These are phyloP conservation scores for Diadema setosum DNA, from an alignment of 35 echinoderm and acorn worm genomes.

Conservation along the genomic window DNA sequence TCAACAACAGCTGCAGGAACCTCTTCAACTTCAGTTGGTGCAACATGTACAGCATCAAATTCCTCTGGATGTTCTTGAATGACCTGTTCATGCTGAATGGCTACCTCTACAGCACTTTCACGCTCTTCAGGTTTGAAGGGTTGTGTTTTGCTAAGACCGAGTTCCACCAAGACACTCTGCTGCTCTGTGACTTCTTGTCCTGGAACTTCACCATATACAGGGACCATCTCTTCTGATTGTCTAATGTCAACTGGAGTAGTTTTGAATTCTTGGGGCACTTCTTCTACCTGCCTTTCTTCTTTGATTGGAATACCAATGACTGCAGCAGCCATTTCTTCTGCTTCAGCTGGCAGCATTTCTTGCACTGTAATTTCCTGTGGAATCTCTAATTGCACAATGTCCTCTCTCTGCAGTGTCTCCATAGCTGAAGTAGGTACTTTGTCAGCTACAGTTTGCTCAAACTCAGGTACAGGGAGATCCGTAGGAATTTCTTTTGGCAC, in stretches of 20 bases:
- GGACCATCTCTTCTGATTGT: not conserved
- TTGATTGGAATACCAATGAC: not conserved
- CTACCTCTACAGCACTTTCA: too few relatives aligned
- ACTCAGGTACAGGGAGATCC: not conserved
- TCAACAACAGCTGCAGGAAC: not conserved
- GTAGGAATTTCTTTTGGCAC: not conserved
- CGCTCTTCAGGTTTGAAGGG: too few relatives aligned
- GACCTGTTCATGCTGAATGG: too few relatives aligned
- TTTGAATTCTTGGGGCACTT: constrained; percentile 33
- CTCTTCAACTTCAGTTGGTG: not conserved
- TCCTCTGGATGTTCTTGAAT: too few relatives aligned
- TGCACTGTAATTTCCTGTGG: not conserved
- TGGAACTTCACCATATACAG: not conserved
- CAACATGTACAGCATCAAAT: not conserved
- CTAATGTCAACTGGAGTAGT: not conserved
- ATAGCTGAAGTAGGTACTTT: not conserved
- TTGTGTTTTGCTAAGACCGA: too few relatives aligned
- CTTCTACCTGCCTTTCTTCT: not conserved
- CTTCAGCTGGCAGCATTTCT: not conserved
- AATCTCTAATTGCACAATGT: not conserved
- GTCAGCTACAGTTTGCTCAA: not conserved
- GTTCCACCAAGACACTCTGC: not conserved
- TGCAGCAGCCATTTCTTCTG: not conserved
- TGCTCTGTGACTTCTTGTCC: not conserved
- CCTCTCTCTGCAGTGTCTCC: not conserved